Evolutionary conservation across 2,113 vertebrate species (phyloP), one percentile per base, ranked within the genome.

Genomic region (Erythrocebus patas): DNA sequence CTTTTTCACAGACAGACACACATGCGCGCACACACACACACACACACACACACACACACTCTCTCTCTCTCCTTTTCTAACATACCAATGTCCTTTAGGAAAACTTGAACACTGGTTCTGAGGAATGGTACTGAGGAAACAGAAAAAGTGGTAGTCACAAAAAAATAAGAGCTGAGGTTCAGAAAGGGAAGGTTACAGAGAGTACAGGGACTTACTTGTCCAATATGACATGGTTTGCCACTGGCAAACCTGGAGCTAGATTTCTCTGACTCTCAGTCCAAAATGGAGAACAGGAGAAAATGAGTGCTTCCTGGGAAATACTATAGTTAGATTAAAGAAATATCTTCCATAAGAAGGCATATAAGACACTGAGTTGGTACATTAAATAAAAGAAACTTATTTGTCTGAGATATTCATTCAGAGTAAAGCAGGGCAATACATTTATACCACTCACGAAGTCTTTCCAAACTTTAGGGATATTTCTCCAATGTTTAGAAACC

Each of bases 251-350:
- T 85, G 72, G 76, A 96, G 72, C 35, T 57, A 61, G 10, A 80
- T 52, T 96, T 97, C 50, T 88, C 43, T 57, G 55, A 88, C 6
- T 88, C 45, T 23, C 6, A 38, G 43, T 81, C 13, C 20, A 91
- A 95, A 97, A 78, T 93, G 52, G 30, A 96, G 32, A 93, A 73
- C 30, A 93, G 55, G 70, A 91, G 50, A 59, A 94, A 97, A 95
- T 85, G 20, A 64, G 11, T 91, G 52, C 16, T 59, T 95, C 57
- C 95, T 32, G 76, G 48, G 43, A 32, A 87, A 84, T 75, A 43
- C n/a, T 70, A 52, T 16, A 94, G 17, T 93, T 57, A 61, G 32
- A 72, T 83, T 93, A 80, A 83, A 87, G 64, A 93, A 76, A 89
- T 25, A 45, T 55, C 75, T 76, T 80, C 78, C 45, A 79, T 82